These are phyloP conservation scores for Prunella strophiata DNA, from an alignment of 2,797 vertebrate species.

Conservation along the genomic window DNA sequence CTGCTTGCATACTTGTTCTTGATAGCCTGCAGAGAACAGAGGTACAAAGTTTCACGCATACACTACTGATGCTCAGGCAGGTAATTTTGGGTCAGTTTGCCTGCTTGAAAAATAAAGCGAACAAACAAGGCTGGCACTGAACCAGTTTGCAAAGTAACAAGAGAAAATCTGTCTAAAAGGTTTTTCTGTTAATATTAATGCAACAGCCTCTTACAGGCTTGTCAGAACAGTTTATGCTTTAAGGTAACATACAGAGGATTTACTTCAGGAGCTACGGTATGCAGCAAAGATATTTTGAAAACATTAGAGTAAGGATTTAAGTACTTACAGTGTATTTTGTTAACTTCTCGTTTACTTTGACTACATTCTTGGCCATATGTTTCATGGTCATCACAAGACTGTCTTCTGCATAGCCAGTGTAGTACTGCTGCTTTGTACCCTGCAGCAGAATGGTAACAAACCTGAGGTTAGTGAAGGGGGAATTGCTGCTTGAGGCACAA, in stretches of 20 bases:
- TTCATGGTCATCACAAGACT: slow-evolving; percentile 70
- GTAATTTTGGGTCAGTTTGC: background rate
- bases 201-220: background rate
- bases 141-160: background rate
- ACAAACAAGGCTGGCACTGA: background rate
- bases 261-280: background rate
- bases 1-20: slow-evolving; percentile 90
- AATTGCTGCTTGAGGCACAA: background rate
- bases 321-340: slow-evolving; percentile 77
- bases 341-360: slow-evolving; percentile 75
- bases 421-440: slow-evolving; percentile 75
- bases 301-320: background rate
- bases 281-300: background rate
- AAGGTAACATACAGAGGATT: background rate
- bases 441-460: background rate
- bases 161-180: background rate
- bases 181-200: background rate
- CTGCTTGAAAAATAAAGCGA: background rate
- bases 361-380: slow-evolving; percentile 81
- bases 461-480: fast-evolving
- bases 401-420: slow-evolving; percentile 78
- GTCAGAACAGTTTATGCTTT: background rate
- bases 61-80: background rate
- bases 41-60: background rate
- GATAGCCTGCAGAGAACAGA: slow-evolving; percentile 78